Evolutionary conservation across 2,113 vertebrate species (phyloP).

Genomic region (Motacilla tschutschensis): DNA sequence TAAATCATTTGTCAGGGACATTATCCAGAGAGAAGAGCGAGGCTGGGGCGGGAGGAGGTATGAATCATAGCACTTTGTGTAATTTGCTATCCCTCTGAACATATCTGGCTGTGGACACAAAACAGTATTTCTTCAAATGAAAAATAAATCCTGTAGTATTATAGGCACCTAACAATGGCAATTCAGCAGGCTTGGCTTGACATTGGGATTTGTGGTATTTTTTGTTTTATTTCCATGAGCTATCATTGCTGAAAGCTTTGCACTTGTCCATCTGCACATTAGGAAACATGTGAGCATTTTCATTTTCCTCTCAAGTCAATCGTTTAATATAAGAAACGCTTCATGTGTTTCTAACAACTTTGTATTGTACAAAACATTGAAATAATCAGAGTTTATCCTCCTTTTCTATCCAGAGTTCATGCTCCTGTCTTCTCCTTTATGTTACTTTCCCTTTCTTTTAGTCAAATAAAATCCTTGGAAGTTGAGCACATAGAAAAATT

Average conservation of each 20-base stretch:
- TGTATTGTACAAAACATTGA: conserved; percentile 31
- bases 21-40: neutral
- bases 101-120: neutral
- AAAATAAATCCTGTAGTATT: conserved; percentile 13
- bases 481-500: conserved; percentile 15
- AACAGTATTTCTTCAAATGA: conserved; percentile 37
- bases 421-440: conserved; percentile 13
- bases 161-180: neutral
- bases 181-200: neutral
- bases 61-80: conserved; percentile 9
- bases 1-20: neutral
- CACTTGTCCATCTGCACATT: conserved; percentile 37
- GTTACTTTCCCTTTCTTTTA: conserved; percentile 1
- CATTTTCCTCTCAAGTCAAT: conserved; percentile 23
- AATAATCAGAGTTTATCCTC: conserved; percentile 64
- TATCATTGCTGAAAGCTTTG: conserved; percentile 22
- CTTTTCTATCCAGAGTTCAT: conserved; percentile 44
- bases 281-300: neutral
- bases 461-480: conserved; percentile 26
- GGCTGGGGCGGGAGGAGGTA: neutral
- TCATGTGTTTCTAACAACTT: conserved; percentile 55
- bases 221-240: conserved; percentile 32
- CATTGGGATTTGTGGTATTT: neutral
- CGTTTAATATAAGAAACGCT: conserved; percentile 44
- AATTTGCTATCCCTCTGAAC: neutral